A percentile compares a stretch with the other conserved stretches of the same genome.
These are phyloP conservation scores for Trichopria drosophilae DNA, from an alignment of 2,888 invertebrate species.

Conservation along the genomic window DNA sequence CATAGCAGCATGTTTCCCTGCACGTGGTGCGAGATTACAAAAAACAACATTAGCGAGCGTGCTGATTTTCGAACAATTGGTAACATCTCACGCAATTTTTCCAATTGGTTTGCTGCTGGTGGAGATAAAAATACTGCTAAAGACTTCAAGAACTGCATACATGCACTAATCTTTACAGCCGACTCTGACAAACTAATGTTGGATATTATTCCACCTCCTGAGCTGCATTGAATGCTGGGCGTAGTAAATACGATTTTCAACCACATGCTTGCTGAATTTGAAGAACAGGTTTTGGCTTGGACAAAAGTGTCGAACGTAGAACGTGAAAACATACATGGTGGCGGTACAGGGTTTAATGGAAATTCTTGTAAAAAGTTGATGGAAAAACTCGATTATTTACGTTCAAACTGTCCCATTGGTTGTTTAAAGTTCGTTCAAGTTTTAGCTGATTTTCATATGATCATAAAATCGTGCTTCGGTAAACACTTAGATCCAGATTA, in stretches of 20 bases:
- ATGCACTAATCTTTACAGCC: conserved; percentile 6
- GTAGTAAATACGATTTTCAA: too few species aligned
- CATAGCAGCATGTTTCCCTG: too few species aligned
- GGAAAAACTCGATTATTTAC: too few species aligned
- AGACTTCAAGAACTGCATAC: conserved; percentile 7
- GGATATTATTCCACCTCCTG: background rate
- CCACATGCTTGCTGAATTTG: too few species aligned
- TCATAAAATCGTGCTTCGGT: background rate
- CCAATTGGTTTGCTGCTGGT: conserved; percentile 1
- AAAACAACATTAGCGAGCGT: conserved; percentile 1
- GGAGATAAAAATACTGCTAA: conserved; percentile 1
- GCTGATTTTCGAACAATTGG: conserved; percentile 4
- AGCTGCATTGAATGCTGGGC: conserved; percentile 7
- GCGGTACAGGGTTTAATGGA: conserved; percentile 9
- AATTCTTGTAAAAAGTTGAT: too few species aligned
- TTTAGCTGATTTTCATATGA: too few species aligned
- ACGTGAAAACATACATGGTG: conserved; percentile 6
- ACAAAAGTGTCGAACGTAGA: conserved; percentile 7
- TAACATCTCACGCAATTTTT: conserved; percentile 6
- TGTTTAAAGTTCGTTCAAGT: too few species aligned
- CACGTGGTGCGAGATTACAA: too few species aligned
- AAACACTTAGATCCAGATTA: background rate
- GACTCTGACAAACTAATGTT: background rate
- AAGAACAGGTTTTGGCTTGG: background rate
- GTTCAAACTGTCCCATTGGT: too few species aligned